Base-by-base conservation (phyloP, 1,140 invertebrate species). In the Dreissena rostriformis region DNA sequence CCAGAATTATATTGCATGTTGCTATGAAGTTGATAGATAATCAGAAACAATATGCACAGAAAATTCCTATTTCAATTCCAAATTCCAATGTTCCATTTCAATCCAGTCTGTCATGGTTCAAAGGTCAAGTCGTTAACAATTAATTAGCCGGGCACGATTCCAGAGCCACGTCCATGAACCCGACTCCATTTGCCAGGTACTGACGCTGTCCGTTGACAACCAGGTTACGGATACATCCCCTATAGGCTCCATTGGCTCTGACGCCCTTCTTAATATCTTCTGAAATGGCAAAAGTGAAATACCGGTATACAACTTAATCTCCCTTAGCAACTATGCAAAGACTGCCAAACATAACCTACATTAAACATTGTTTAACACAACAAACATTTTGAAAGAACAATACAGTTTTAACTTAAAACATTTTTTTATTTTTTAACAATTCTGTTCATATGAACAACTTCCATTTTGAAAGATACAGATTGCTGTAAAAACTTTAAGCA, bases 201-300 rank as follows among this genome's bases (percentile, higher is more conserved):
- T 90, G 85, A 7, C 68, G 51, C 14, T 86, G 82, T 8, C 86
- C 84, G 66, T 92, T 90, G 19, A 94, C 71, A 5, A 76, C 49
- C 0, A 94, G 68, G 57, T 91, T 91, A 2, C 93, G 88, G n/a
- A 98, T 96, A 90, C 97, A 98, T 0, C 98, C 98, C 28, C 97
- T 95, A 91, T 95, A 98, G 71, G 96, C 96, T 15, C 95, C 94
- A 0, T 94, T 94, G 0, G 96, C 96, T 26, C 91, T 90, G 11
- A 95, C 92, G 26, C 96, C 96, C 52, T 95, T 88, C 17, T 93
- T 91, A 75, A 88, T 76, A 19, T 26, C 49, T 61, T 88, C 91
- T 91, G 84, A 28, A 87, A 82, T n/a, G 63, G n/a, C n/a, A 72
- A 65, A 65, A 74, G 19, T 80, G 52, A 76, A 53, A 73, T 17